Evolutionary conservation across 1,140 invertebrate species (phyloP), one percentile per base, ranked within the genome.

Genomic region (Neodiprion virginianus): DNA sequence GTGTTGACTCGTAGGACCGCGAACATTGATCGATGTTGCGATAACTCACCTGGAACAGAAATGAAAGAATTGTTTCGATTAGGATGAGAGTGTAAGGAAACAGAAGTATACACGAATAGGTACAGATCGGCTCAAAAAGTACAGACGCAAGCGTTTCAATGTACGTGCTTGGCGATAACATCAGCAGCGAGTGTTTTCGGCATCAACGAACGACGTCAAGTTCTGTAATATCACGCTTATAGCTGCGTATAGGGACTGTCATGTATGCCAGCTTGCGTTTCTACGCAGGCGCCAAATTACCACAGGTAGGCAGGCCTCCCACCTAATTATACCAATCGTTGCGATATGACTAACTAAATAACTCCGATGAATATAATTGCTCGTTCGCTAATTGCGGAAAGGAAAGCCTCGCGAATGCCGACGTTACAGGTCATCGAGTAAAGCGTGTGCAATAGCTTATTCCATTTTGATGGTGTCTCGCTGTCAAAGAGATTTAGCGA

Each of bases 291-390:
- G 53, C n/a, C 53, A 12, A 61, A 17, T 61, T 61, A 5, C 53
- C n/a, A 17, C 4, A 61, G 53, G 53, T 8, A 61, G 53, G 53
- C 0, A 61, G 50, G 53, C 74, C 69, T 66, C 21, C 48, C 67
- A 74, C 69, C 77, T 79, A 79, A 81, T 81, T 81, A 79, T 77
- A 75, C 78, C 48, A 79, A 79, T 81, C 75, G 77, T 76, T 28
- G 48, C 69, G 47, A 48, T 71, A 78, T 78, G 79, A 79, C 76
- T 66, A 79, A 75, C 77, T 78, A 81, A 81, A 78, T 82, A 82
- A 81, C 80, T 78, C 47, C 74, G 69, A 48, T 40, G 49, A 67
- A 72, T 79, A 79, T 78, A 81, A 83, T 81, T 78, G 78, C 78
- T 69, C 48, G 67, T n/a, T 69, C 49, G 74, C 66, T 14, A 75